Base-by-base conservation (phyloP, 2,113 vertebrate genomes). In the Erpornis zantholeuca region DNA sequence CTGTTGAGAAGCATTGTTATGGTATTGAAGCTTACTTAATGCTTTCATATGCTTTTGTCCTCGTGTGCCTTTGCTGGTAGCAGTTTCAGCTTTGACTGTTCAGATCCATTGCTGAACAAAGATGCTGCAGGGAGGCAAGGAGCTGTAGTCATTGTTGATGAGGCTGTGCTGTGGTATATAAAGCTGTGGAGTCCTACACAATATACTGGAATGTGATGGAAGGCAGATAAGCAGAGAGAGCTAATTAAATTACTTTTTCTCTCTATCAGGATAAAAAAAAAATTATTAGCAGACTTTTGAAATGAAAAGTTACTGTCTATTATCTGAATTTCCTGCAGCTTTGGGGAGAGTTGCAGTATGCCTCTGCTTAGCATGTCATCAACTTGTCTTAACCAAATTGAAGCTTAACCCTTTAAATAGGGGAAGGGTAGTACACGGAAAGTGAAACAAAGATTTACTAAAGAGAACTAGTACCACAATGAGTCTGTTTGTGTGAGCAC, bases 191-290 rank as follows among this genome's bases (percentile, higher is more conserved):
- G 63, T 91, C 49, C 86, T 80, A 77, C 54, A 87, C 61, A 92
- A 68, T 42, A 22, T 57, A 36, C 15, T 59, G 3, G 6, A 70
- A 17, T 49, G 15, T 42, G 77, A 90, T 82, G 33, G 65, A 90
- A 93, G 11, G 35, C 18, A 53, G 92, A 91, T 94, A 92, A 94
- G 57, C 25, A 15, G 8, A 85, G 31, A 52, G 36, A 96, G 52
- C 60, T 88, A 95, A 92, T 92, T 95, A 92, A 71, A 45, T 7
- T 2, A 33, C 49, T 50, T 91, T 92, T 96, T 91, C 47, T 92
- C 28, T 84, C 36, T 57, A 75, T 77, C 24, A 59, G 29, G 53
- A 92, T 91, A 91, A 90, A 93, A 90, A 89, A 53, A 45, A 69
- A 40, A 79, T 65, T 84, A 54, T 54, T 42, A 73, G 27, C 68